A percentile compares a stretch with the other conserved stretches of the same genome.
These are phyloP conservation scores for Gymnoscelis rufifasciata DNA, from an alignment of 2,888 invertebrate species.

Conservation along the genomic window DNA sequence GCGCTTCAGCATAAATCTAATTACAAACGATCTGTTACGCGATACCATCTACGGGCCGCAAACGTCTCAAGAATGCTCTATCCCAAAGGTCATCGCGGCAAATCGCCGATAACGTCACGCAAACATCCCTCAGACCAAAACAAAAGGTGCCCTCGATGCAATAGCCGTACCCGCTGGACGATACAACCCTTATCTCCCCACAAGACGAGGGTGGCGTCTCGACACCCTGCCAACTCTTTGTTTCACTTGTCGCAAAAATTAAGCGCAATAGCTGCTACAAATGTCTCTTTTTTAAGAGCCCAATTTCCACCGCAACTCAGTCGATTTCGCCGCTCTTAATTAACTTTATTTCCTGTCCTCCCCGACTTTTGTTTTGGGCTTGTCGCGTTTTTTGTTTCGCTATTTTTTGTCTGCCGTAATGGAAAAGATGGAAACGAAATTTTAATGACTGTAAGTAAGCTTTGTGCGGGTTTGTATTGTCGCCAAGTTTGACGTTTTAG, in stretches of 20 bases:
- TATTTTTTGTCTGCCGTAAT: slow-evolving; percentile 78
- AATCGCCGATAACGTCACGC: slow-evolving; percentile 72
- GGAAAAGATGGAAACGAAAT: slow-evolving; percentile 78
- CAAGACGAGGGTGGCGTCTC: slow-evolving; percentile 26
- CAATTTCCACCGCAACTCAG: slow-evolving; percentile 79
- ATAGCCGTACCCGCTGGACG: slow-evolving; percentile 67
- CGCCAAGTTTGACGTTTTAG: slow-evolving; percentile 62
- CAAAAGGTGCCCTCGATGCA: slow-evolving; percentile 75
- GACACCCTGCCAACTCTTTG: slow-evolving; percentile 71
- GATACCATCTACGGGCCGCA: slow-evolving; percentile 29
- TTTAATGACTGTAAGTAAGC: slow-evolving; percentile 77
- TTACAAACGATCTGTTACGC: slow-evolving; percentile 34
- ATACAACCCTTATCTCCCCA: slow-evolving; percentile 73
- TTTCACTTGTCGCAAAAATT: slow-evolving; percentile 80
- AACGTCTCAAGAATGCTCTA: slow-evolving; percentile 70
- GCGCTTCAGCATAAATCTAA: slow-evolving; percentile 41
- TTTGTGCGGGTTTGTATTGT: slow-evolving; percentile 68
- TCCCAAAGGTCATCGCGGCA: slow-evolving; percentile 66
- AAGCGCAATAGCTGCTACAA: slow-evolving; percentile 78
- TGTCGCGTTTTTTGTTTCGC: slow-evolving; percentile 64
- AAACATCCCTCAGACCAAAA: slow-evolving; percentile 74
- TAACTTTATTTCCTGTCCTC: slow-evolving; percentile 79
- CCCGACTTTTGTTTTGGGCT: slow-evolving; percentile 75
- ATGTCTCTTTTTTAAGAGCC: slow-evolving; percentile 77
- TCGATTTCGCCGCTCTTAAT: slow-evolving; percentile 79